Conservation (phyloP, 2,797 vertebrate genomes). For the Phoxinus dragarum region DNA sequence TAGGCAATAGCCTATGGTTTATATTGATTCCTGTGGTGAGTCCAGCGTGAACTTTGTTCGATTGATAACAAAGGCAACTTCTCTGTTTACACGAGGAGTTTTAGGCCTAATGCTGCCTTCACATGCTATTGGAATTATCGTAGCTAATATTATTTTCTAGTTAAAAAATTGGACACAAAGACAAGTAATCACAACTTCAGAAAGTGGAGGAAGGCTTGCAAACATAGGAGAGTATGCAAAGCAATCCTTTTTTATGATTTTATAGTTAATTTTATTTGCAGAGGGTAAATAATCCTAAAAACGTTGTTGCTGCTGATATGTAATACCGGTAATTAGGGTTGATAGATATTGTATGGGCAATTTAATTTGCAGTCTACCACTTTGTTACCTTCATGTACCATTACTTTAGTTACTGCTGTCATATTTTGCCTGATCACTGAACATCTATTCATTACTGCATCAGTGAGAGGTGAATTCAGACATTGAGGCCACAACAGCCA, state of each 20-base stretch:
- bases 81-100: background rate
- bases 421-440: conserved; percentile 16
- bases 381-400: background rate
- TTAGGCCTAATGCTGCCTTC: too few species aligned
- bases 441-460: background rate
- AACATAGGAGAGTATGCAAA: background rate
- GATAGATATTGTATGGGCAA: background rate
- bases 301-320: background rate
- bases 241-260: background rate
- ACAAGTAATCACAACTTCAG: too few species aligned
- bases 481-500: background rate
- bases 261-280: background rate
- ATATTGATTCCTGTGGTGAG: background rate
- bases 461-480: background rate
- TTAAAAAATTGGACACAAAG: too few species aligned
- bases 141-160: too few species aligned
- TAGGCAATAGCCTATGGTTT: background rate
- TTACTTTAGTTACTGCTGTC: background rate
- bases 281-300: background rate
- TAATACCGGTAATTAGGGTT: background rate
- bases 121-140: too few species aligned
- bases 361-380: background rate
- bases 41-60: background rate
- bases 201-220: too few species aligned
- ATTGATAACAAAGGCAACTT: background rate